Conservation (phyloP, 2,797 vertebrate species). For the Perodicticus potto region DNA sequence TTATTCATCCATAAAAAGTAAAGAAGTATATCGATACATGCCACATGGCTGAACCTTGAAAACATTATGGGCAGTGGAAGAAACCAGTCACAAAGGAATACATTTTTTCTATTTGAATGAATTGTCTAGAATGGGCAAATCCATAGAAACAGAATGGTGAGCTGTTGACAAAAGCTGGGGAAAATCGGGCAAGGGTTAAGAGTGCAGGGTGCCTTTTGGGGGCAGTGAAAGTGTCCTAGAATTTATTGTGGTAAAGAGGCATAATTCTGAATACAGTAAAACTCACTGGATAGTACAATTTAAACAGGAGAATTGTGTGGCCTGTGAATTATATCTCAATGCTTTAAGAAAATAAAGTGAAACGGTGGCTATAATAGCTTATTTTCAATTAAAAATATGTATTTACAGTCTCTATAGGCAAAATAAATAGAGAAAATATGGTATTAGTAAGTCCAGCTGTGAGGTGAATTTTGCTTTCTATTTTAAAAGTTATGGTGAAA, state of each 20-base stretch:
- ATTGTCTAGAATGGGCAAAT: background rate
- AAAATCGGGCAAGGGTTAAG: background rate
- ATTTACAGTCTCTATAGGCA: background rate
- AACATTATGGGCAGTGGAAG: background rate
- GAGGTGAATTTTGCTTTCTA: background rate
- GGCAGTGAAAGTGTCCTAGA: background rate
- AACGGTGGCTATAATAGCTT: background rate
- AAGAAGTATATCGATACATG: accelerated
- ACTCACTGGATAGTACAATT: background rate
- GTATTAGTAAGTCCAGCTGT: background rate
- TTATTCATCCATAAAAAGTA: background rate
- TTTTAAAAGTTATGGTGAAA: background rate
- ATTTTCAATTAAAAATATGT: background rate
- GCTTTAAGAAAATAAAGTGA: background rate
- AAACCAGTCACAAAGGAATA: background rate
- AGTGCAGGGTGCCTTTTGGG: background rate
- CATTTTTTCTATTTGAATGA: background rate
- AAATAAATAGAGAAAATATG: background rate
- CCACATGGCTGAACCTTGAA: background rate
- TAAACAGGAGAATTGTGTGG: background rate
- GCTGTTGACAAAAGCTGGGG: background rate
- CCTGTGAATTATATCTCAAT: background rate
- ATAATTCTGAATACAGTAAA: background rate
- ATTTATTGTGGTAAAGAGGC: background rate
- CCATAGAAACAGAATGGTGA: background rate